phyloP scores from a whole-genome alignment of 2,888 invertebrate genomes.

The Caenorhabditis wallacei region DNA sequence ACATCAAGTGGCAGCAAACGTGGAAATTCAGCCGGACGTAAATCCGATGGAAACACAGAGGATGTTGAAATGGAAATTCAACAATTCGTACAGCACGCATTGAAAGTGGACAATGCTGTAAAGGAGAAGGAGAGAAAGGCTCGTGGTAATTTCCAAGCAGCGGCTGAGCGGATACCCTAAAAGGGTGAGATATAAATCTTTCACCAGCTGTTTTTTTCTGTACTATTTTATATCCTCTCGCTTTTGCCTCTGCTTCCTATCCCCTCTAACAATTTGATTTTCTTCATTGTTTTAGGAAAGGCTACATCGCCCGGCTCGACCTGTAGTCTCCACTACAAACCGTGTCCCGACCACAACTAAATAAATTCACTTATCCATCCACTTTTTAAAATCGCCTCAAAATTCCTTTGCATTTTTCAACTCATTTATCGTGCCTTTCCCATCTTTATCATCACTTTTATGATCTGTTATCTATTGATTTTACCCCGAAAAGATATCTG shows the following conservation, averaged over 20 bases:
- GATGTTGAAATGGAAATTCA: constrained; percentile 72
- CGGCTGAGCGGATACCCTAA: constrained; percentile 28
- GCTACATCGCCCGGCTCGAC: constrained; percentile 22
- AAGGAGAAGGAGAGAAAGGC: constrained; percentile 74
- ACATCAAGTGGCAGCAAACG: constrained; percentile 37
- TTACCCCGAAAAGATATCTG: neutral
- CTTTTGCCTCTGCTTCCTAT: constrained; percentile 10
- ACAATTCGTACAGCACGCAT: constrained; percentile 71
- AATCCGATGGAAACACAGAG: constrained; percentile 66
- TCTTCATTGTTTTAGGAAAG: constrained; percentile 13
- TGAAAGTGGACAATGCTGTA: constrained; percentile 70
- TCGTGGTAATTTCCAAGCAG: constrained; percentile 45
- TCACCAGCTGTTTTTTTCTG: neutral
- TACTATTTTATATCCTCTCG: neutral
- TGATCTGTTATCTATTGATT: neutral
- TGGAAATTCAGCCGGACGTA: constrained; percentile 51
- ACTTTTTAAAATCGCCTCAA: neutral
- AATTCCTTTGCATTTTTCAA: neutral
- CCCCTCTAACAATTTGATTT: neutral
- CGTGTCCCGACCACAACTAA: neutral
- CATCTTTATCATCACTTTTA: neutral
- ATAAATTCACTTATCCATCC: neutral
- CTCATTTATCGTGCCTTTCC: neutral
- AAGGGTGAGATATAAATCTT: constrained; percentile 1
- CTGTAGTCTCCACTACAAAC: neutral